Percentiles rank a stretch among this genome's conserved stretches.
These are phyloP conservation scores for Crypturellus undulatus DNA, from an alignment of 2,113 vertebrate species.

Conservation along the genomic window DNA sequence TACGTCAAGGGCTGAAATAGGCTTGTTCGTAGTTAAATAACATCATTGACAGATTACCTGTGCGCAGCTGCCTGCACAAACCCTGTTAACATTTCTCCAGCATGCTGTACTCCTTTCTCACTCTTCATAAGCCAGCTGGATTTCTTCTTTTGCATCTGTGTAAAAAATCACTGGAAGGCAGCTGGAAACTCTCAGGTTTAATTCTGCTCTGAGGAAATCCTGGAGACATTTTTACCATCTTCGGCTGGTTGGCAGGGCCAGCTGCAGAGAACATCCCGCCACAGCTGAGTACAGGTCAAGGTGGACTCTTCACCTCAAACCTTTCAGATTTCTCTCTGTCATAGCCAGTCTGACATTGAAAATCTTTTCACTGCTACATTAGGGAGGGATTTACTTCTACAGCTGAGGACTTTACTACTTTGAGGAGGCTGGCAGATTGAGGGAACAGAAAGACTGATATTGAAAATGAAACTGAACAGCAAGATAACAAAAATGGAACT, in stretches of 20 bases:
- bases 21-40: not conserved
- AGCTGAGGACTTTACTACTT: not conserved
- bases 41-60: not conserved
- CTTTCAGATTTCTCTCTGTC: not conserved
- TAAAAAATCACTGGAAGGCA: not conserved
- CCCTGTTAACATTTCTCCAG: not conserved
- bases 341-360: not conserved
- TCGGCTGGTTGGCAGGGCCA: not conserved
- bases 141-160: not conserved
- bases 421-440: not conserved
- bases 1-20: not conserved
- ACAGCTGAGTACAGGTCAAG: not conserved
- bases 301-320: not conserved
- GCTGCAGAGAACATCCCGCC: not conserved
- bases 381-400: not conserved
- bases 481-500: not conserved
- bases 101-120: not conserved
- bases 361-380: not conserved
- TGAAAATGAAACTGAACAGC: not conserved
- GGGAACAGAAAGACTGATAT: not conserved
- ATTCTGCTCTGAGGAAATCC: not conserved
- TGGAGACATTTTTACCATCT: not conserved
- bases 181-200: rapidly evolving
- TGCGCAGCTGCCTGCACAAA: not conserved
- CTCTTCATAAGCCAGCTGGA: not conserved